Base-by-base conservation (phyloP, 2,888 invertebrate genomes). In the Pyrrhia umbra region DNA sequence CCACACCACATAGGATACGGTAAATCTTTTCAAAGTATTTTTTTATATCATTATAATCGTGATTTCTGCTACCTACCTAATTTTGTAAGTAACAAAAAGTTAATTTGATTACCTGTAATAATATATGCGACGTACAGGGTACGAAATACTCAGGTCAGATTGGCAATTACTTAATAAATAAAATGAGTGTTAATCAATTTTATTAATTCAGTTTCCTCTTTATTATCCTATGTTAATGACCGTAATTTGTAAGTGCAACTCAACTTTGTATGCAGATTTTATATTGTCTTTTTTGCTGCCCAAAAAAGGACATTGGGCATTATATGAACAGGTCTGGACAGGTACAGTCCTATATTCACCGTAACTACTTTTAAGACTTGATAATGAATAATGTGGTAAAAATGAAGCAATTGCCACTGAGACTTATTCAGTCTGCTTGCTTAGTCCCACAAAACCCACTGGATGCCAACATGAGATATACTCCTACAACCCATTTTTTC, bases 91-190 rank as follows among this genome's bases (percentile, higher is more conserved):
- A 10, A 67, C 59, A 75, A 75, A 75, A 75, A 75, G 43, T n/a
- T 62, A 72, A 71, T 64, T 77, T 70, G 49, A 62, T 77, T 57
- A 57, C 66, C 51, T 18, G n/a, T 73, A 66, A 72, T 73, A 55
- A 69, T 57, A 75, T 37, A 58, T 62, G 45, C 47, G 52, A 34
- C 46, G 13, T 46, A 45, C 30, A 55, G 42, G 50, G 46, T 62
- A 43, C 13, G 45, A 18, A 54, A 39, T 34, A 2, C 27, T 21
- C 20, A 46, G 10, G 37, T 43, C 27, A 20, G 39, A 47, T 68
- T 51, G 9, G 27, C 25, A 18, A 34, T 55, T 46, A 39, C 16
- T 45, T 42, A 9, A 8, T 30, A 30, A 30, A 30, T 30, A 30
- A 30, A 30, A 30, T 30, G 40, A 60, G 57, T 75, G 55, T 61